Percentiles rank a stretch among this genome's conserved stretches.
These are phyloP conservation scores for Leptura quadrifasciata DNA, from an alignment of 2,888 invertebrate species.

Conservation along the genomic window DNA sequence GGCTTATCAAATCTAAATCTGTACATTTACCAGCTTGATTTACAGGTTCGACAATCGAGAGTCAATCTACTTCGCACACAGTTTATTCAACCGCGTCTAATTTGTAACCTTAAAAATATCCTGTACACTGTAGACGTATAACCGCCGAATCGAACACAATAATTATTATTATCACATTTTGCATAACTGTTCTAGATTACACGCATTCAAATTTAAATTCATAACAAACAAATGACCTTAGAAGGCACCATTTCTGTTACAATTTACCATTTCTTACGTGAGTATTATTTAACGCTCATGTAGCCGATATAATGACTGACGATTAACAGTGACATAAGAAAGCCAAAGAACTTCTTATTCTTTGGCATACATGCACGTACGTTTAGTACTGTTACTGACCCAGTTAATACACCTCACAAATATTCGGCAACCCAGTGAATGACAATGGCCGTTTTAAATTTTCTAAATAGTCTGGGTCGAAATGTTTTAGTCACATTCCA, in stretches of 20 bases:
- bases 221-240: not conserved
- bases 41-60: not conserved
- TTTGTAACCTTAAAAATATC: slow-evolving; percentile 1
- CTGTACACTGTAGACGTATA: not conserved
- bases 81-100: slow-evolving; percentile 17
- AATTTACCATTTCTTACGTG: not conserved
- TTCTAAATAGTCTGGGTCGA: slow-evolving; percentile 18
- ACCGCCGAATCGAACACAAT: not conserved
- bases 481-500: slow-evolving; percentile 15
- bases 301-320: slow-evolving; percentile 18
- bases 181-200: slow-evolving; percentile 17
- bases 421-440: slow-evolving; percentile 30
- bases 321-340: not conserved
- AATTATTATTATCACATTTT: slow-evolving; percentile 12
- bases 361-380: slow-evolving; percentile 19
- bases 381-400: slow-evolving; percentile 38
- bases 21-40: not conserved
- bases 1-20: not conserved
- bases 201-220: slow-evolving; percentile 13
- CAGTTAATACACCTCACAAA: slow-evolving; percentile 21
- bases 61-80: slow-evolving; percentile 9
- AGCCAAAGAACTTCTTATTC: slow-evolving; percentile 33
- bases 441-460: slow-evolving; percentile 23
- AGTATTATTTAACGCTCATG: slow-evolving; percentile 3
- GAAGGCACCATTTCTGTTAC: not conserved